Evolutionary conservation across 2,797 vertebrate species (phyloP).

Genomic region (Propithecus deckenii): DNA sequence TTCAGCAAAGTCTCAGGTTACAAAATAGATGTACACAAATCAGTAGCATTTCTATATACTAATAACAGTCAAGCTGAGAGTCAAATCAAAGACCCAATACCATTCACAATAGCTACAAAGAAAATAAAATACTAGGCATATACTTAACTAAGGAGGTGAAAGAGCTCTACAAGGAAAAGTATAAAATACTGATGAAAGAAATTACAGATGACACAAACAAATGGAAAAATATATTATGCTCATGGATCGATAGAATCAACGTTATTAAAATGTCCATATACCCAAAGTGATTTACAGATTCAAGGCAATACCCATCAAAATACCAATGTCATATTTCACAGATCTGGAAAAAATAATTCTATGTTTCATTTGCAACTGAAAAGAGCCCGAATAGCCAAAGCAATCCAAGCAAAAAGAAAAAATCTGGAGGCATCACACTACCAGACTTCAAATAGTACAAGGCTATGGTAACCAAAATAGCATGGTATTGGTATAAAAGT

Average conservation of each 20-base stretch:
- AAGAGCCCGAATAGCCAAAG: background rate
- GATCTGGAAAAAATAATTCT: background rate
- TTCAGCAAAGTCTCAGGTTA: background rate
- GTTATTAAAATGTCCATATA: background rate
- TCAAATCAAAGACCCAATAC: background rate
- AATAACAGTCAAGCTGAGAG: background rate
- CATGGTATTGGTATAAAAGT: background rate
- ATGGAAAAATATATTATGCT: background rate
- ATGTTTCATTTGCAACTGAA: background rate
- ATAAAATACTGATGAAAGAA: background rate
- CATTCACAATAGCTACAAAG: background rate
- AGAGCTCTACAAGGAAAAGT: background rate
- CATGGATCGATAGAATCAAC: background rate
- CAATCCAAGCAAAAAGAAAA: background rate
- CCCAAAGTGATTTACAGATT: background rate
- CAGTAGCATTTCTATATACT: background rate
- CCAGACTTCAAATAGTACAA: background rate
- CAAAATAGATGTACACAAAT: background rate
- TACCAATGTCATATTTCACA: background rate
- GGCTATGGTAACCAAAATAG: background rate
- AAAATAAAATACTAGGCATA: background rate
- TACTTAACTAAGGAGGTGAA: background rate
- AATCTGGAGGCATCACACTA: background rate
- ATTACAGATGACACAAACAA: background rate
- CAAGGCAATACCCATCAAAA: background rate